Evolutionary conservation across 2,113 vertebrate species (phyloP).

Genomic region (Gadus macrocephalus): DNA sequence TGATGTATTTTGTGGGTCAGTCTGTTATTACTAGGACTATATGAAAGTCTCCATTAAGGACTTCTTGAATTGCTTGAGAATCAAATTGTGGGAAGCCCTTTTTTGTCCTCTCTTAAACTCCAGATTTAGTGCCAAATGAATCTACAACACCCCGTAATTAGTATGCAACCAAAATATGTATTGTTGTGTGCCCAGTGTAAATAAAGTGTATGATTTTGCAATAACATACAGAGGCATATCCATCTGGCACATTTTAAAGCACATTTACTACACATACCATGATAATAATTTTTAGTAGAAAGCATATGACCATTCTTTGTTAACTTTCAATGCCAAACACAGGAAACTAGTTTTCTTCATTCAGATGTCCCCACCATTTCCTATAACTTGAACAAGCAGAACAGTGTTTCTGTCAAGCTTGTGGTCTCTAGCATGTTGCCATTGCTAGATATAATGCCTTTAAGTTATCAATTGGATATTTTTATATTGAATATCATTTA

Average conservation of each 20-base stretch:
- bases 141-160: neutral
- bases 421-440: no score
- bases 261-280: conserved; percentile 8
- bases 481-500: no score
- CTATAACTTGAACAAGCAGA: no score
- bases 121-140: conserved; percentile 46
- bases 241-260: neutral
- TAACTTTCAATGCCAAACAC: neutral
- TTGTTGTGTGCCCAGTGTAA: neutral
- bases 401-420: no score
- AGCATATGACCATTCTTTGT: neutral
- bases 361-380: no score
- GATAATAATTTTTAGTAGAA: neutral
- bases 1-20: neutral
- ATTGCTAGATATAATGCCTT: no score
- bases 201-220: neutral
- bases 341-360: no score
- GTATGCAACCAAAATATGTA: conserved; percentile 1
- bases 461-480: no score
- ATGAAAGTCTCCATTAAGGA: no score
- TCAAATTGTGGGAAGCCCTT: no score
- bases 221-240: neutral
- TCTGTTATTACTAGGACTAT: neutral
- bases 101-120: neutral
- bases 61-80: no score